Percentiles rank a stretch among this genome's conserved stretches.
These are phyloP conservation scores for Calameuta pallipes DNA, from an alignment of 2,888 invertebrate genomes.

Conservation along the genomic window DNA sequence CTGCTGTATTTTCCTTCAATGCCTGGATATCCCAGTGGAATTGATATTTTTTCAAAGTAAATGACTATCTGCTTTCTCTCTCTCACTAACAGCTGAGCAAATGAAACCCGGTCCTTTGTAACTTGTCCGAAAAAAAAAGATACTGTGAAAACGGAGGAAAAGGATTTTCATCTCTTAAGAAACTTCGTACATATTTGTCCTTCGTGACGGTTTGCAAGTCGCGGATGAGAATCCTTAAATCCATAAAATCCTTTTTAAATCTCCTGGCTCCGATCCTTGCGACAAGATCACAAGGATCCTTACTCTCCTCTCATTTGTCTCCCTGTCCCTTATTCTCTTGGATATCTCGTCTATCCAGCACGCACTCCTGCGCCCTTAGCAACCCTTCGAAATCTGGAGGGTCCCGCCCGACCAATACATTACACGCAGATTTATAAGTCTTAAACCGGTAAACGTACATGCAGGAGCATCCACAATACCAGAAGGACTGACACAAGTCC, in stretches of 20 bases:
- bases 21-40: background rate
- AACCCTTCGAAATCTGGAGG: background rate
- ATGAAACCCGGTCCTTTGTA: background rate
- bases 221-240: slow-evolving; percentile 38
- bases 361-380: background rate
- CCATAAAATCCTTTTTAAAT: slow-evolving; percentile 39
- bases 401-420: slow-evolving; percentile 8
- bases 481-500: background rate
- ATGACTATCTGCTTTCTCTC: background rate
- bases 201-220: slow-evolving; percentile 27
- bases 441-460: background rate
- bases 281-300: slow-evolving; percentile 18
- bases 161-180: background rate
- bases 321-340: slow-evolving; percentile 5
- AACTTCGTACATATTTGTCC: slow-evolving; percentile 41
- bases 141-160: background rate
- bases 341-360: background rate
- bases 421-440: slow-evolving; percentile 17
- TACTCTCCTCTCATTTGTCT: slow-evolving; percentile 28
- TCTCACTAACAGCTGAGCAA: background rate
- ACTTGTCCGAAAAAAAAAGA: background rate
- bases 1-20: background rate
- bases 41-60: background rate
- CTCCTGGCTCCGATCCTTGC: slow-evolving; percentile 29
- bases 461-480: background rate